phyloP scores from a whole-genome alignment of 2,888 invertebrate species.

The Epiblema foenella region DNA sequence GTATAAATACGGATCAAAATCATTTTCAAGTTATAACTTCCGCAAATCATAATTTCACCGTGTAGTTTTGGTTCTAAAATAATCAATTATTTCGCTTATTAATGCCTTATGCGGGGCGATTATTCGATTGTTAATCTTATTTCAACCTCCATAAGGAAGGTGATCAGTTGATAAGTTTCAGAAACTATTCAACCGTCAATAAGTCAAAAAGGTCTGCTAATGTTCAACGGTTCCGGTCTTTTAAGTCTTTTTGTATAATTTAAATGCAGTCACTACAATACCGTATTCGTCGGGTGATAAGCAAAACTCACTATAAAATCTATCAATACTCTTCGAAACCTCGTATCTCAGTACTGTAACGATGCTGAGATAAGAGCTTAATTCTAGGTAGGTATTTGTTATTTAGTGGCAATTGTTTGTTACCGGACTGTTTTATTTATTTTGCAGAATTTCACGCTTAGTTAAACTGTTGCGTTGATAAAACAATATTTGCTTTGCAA shows the following conservation, averaged over 20 bases:
- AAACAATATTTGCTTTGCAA: slow-evolving; percentile 36
- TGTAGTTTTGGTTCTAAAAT: slow-evolving; percentile 2
- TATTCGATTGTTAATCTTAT: neutral
- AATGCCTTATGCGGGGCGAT: neutral
- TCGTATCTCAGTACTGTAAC: too few species aligned
- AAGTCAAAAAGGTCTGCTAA: neutral
- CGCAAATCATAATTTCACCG: neutral
- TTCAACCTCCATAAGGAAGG: neutral
- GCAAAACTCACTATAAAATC: too few species aligned
- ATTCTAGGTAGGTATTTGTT: too few species aligned
- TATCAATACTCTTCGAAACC: too few species aligned
- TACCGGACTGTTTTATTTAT: too few species aligned
- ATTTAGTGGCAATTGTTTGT: too few species aligned
- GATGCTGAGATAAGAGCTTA: too few species aligned
- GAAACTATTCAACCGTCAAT: neutral
- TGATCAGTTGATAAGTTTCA: neutral
- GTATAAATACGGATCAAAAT: neutral
- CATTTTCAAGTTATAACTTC: neutral
- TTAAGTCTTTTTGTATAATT: neutral
- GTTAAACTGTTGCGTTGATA: slow-evolving; percentile 10
- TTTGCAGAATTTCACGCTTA: slow-evolving; percentile 8
- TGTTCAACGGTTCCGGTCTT: too few species aligned
- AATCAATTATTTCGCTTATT: neutral
- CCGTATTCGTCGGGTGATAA: too few species aligned
- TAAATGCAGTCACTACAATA: neutral